Evolutionary conservation across 2,113 vertebrate genomes (phyloP).

Genomic region (Thalassoma bifasciatum): DNA sequence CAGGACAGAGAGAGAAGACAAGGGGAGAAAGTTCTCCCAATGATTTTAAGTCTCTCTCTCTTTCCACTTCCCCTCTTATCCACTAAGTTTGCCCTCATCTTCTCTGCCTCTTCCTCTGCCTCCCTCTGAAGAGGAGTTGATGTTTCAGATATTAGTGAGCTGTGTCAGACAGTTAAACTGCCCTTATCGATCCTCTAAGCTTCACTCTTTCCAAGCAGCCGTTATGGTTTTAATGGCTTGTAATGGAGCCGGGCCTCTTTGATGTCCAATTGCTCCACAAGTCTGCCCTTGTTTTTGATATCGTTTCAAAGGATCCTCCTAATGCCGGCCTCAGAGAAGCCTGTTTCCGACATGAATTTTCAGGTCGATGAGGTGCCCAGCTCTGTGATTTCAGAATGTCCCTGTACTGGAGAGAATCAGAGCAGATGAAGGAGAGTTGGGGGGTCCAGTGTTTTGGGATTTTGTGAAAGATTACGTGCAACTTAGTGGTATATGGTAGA

Average conservation of each 20-base stretch:
- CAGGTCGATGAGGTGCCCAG: conserved; percentile 32
- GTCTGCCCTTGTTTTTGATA: conserved; percentile 62
- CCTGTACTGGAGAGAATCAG: background rate
- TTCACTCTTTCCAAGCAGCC: conserved; percentile 78
- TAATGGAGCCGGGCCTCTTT: conserved; percentile 80
- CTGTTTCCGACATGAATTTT: conserved; percentile 32
- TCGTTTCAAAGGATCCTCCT: conserved; percentile 56
- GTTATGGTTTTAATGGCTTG: conserved; percentile 82
- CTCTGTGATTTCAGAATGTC: conserved; percentile 31
- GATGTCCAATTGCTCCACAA: conserved; percentile 66
- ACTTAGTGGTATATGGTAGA: background rate
- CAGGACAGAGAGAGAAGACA: conserved; percentile 24
- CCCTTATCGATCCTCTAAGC: conserved; percentile 78
- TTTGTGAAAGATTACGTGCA: conserved; percentile 20
- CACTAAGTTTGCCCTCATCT: conserved; percentile 42
- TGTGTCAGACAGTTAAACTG: conserved; percentile 83
- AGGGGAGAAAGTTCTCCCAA: conserved; percentile 55
- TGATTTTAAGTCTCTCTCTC: conserved; percentile 45
- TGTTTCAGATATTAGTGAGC: conserved; percentile 83
- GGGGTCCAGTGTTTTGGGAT: background rate
- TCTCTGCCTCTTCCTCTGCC: conserved; percentile 8
- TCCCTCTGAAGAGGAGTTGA: conserved; percentile 67
- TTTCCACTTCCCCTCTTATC: conserved; percentile 58
- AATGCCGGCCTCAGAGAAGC: conserved; percentile 32
- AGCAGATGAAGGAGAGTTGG: background rate